phyloP scores from a whole-genome alignment of 2,888 invertebrate species.

The Troides aeacus region DNA sequence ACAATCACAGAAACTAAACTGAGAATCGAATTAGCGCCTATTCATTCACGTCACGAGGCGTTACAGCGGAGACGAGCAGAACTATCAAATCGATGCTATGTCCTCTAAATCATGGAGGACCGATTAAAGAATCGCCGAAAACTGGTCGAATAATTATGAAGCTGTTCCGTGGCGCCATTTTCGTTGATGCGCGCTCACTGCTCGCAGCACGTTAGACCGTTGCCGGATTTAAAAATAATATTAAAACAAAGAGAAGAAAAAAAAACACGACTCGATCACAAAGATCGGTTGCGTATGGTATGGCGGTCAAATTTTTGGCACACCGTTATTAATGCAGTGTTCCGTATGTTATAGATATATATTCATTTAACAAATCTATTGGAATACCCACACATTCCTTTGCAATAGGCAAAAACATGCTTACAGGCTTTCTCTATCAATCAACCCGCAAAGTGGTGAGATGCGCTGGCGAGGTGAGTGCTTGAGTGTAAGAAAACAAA shows the following conservation, averaged over 20 bases:
- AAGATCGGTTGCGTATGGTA: slow-evolving; percentile 53
- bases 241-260: slow-evolving; percentile 45
- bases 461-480: too few relatives aligned
- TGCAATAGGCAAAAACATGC: too few relatives aligned
- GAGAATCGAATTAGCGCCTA: slow-evolving; percentile 41
- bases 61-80: slow-evolving; percentile 37
- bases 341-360: slow-evolving; percentile 39
- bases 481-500: too few relatives aligned
- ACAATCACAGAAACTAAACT: slow-evolving; percentile 67
- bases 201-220: slow-evolving; percentile 61
- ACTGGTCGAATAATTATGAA: slow-evolving; percentile 47
- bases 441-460: too few relatives aligned
- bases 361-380: too few relatives aligned
- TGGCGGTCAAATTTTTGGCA: slow-evolving; percentile 49
- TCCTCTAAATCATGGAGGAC: slow-evolving; percentile 51
- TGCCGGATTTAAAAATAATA: slow-evolving; percentile 71
- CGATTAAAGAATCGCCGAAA: slow-evolving; percentile 49
- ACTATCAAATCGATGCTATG: slow-evolving; percentile 43
- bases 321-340: slow-evolving; percentile 42
- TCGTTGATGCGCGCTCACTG: slow-evolving; percentile 48
- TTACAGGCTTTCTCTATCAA: too few relatives aligned
- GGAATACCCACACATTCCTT: too few relatives aligned
- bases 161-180: slow-evolving; percentile 50
- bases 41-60: slow-evolving; percentile 35
- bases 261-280: slow-evolving; percentile 45